Evolutionary conservation across 2,888 invertebrate species (phyloP), one percentile per base, ranked within the genome.

Genomic region (Hoplodrina ambigua): DNA sequence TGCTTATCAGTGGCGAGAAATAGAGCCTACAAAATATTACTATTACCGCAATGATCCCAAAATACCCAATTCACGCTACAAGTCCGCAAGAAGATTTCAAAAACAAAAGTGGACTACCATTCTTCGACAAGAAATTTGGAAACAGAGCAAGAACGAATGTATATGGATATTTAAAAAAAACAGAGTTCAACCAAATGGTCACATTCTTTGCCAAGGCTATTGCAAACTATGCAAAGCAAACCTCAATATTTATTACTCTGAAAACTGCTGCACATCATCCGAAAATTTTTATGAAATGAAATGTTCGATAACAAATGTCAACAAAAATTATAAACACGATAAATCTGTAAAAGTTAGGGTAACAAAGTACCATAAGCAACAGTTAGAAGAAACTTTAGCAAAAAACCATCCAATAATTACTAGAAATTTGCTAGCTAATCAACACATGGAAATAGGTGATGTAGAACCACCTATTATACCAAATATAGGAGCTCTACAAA

Each of bases 1-100:
- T 56, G 56, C 56, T 56, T 56, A 56, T 56, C 56, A 56, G 56
- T 56, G 56, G 56, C 56, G 56, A 56, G 56, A 56, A 56, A 56
- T 56, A 56, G 56, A 56, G 56, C 56, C 56, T 56, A 56, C 4
- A 4, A 56, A 56, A 56, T 56, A 56, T 56, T 56, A 4, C 56
- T 56, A 56, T 56, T 4, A 56, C 56, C 37, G 37, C 1, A 56
- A 56, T 56, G 56, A 56, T 56, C 56, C 56, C 1, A 56, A 56
- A 56, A 56, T 10, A 56, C 56, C 37, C 56, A 56, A 56, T 56
- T 56, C 56, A 56, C 56, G 56, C 56, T 56, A 56, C 37, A 56
- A 56, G 56, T 56, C 56, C 56, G 4, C 56, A 56, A 56, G 37
- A 56, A 37, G 56, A 56, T 56, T 56, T 56, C 56, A 56, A 56